These are phyloP conservation scores for Columba livia DNA, from an alignment of 2,113 vertebrate species.

Conservation along the genomic window DNA sequence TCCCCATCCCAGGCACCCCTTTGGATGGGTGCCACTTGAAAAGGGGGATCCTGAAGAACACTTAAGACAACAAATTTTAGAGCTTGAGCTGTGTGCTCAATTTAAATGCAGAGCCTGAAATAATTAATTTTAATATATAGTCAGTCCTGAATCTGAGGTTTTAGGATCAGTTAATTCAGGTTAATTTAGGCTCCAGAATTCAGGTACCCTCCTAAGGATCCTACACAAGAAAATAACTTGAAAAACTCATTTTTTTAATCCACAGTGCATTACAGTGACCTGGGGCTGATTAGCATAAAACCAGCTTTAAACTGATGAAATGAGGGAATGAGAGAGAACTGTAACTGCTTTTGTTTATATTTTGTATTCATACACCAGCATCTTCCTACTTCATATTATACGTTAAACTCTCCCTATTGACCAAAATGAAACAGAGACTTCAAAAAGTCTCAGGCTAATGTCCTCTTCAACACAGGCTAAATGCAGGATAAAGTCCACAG, in stretches of 20 bases:
- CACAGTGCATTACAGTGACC: background rate
- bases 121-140: background rate
- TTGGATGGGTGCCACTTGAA: background rate
- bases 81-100: background rate
- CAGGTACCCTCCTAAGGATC: background rate
- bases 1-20: background rate
- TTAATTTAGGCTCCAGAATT: background rate
- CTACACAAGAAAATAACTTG: background rate
- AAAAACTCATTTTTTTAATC: background rate
- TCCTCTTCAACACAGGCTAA: background rate
- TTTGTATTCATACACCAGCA: conserved; percentile 7
- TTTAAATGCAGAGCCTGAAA: background rate
- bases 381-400: background rate
- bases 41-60: background rate
- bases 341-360: background rate
- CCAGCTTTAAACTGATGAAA: background rate
- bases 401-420: background rate
- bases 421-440: conserved; percentile 6
- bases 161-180: background rate
- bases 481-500: background rate
- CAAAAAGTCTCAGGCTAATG: conserved; percentile 18
- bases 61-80: background rate
- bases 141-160: background rate
- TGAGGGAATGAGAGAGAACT: background rate
- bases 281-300: background rate